Percentiles rank a stretch among this genome's conserved stretches.
Conservation (phyloP, 37 sponge, comb jelly and placozoan genomes). For the Beroe ovata region DNA sequence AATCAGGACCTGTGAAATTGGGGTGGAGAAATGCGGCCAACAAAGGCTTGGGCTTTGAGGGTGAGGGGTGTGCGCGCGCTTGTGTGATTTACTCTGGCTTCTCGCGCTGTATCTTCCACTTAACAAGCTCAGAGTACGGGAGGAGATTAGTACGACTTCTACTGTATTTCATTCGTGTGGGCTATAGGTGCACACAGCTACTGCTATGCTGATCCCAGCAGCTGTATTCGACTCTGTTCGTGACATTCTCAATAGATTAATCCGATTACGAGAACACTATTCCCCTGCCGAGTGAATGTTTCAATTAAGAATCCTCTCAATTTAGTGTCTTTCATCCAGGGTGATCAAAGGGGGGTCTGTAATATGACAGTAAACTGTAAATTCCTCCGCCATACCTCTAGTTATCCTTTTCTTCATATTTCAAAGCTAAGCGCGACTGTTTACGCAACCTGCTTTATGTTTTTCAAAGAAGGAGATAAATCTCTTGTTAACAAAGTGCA, state of each 20-base stretch:
- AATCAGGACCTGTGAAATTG: neutral
- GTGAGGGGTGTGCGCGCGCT: neutral
- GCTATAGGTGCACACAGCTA: too few relatives aligned
- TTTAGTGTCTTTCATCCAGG: neutral
- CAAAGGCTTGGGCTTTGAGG: neutral
- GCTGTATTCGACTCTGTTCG: too few relatives aligned
- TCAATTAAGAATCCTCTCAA: neutral
- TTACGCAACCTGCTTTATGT: neutral
- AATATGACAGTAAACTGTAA: neutral
- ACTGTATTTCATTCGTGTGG: neutral
- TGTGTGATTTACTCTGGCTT: neutral
- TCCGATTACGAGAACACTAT: too few relatives aligned
- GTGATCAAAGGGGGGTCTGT: neutral
- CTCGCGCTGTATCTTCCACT: neutral
- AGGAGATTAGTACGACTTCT: neutral
- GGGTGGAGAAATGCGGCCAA: neutral
- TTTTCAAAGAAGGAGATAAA: neutral
- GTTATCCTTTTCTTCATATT: slow-evolving; percentile 4
- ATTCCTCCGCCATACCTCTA: neutral
- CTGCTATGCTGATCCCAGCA: too few relatives aligned
- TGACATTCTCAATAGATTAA: too few relatives aligned
- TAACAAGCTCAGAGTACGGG: neutral
- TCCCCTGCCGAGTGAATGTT: too few relatives aligned
- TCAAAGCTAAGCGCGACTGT: slow-evolving; percentile 63
- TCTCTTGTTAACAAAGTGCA: too few relatives aligned